Percentiles rank a stretch among this genome's conserved stretches.
Conservation (phyloP, 2,888 invertebrate genomes). For the Gnatocerus cornutus region DNA sequence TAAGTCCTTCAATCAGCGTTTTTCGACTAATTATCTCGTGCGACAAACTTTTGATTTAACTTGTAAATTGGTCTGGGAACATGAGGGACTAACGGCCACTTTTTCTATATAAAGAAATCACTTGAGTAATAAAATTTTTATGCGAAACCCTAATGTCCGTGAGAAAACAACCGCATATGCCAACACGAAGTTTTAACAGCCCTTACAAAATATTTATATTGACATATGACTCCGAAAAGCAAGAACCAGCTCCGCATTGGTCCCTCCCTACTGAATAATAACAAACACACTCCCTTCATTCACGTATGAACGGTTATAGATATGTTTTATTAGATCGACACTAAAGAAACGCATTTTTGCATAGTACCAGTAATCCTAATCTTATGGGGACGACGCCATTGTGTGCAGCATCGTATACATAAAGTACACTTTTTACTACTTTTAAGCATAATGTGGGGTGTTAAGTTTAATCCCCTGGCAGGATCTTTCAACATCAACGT, state of each 20-base stretch:
- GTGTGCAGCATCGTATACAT: conserved; percentile 48
- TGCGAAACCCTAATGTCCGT: conserved; percentile 67
- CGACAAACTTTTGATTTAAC: conserved; percentile 26
- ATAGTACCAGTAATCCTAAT: conserved; percentile 56
- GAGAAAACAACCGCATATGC: conserved; percentile 68
- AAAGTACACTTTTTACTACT: conserved; percentile 56
- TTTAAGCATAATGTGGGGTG: conserved; percentile 51
- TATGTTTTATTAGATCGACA: conserved; percentile 57
- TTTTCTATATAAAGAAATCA: conserved; percentile 53
- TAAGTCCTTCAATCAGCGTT: not conserved
- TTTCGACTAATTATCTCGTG: conserved; percentile 26
- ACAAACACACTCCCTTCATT: conserved; percentile 54
- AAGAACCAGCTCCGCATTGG: conserved; percentile 53
- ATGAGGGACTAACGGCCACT: conserved; percentile 40
- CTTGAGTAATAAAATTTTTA: conserved; percentile 59
- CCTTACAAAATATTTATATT: conserved; percentile 70
- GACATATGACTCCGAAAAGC: conserved; percentile 68
- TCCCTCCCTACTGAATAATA: conserved; percentile 53
- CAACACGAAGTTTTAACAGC: conserved; percentile 65
- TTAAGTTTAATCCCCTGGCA: conserved; percentile 51
- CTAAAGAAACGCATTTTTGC: conserved; percentile 55
- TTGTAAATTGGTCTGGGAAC: conserved; percentile 39
- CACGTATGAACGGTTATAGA: conserved; percentile 58
- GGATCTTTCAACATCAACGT: conserved; percentile 38
- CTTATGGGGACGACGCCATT: conserved; percentile 52